Evolutionary conservation across 2,888 invertebrate species (phyloP), one percentile per base, ranked within the genome.

Genomic region (Xestia c-nigrum): DNA sequence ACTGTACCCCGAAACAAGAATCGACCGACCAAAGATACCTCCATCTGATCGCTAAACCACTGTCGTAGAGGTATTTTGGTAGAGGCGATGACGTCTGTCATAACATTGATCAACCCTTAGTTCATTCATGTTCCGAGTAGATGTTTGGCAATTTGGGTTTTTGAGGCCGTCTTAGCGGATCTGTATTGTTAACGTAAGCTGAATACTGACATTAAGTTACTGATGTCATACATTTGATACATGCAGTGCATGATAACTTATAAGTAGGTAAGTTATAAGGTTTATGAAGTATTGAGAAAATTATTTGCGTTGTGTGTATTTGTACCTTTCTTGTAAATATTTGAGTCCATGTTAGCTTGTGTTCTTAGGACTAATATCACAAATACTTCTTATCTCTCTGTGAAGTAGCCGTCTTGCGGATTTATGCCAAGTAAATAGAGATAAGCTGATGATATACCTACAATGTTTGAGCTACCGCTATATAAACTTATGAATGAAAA

Each of bases 81-180:
- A 95, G 81, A 81, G 90, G 94, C 84, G 66, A 85, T 96, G 96
- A 96, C 96, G 96, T 94, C 87, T 72, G 83, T 85, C 82, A 87
- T 90, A 91, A 92, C 94, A 95, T 96, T 96, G 96, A 96, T 95
- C 95, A 95, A 95, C 96, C 96, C 95, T 92, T 93, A 92, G 91
- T 89, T 94, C 95, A 95, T 94, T 94, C 93, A 94, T 90, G 91
- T 95, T 96, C 95, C 84, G 91, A 94, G 94, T 94, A 94, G 88
- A 89, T 55, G 90, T 96, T 95, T 92, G 90, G 96, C 93, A 96
- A 96, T 91, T 89, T 91, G 93, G 94, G 92, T 92, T 92, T 91
- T 93, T 90, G 93, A 94, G 96, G 96, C 94, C 94, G 91, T 85
- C 84, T 90, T 92, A 83, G 89, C 95, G 95, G 95, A 96, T 96